Percentiles rank a stretch among this genome's conserved stretches.
Conservation (phyloP, 2,888 invertebrate species). For the Hirtodrosophila duncani region DNA sequence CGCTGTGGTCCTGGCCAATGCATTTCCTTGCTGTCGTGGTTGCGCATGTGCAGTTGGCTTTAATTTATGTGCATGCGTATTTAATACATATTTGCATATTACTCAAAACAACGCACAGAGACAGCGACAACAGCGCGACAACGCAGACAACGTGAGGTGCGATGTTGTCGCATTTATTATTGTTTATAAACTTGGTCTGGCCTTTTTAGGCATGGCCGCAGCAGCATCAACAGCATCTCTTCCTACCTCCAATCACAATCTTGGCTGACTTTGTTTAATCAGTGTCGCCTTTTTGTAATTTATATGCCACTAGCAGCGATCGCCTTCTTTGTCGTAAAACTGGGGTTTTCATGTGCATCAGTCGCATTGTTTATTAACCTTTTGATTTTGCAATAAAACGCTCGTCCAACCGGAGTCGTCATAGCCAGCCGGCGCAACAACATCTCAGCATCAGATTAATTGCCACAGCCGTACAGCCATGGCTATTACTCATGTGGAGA, state of each 20-base stretch:
- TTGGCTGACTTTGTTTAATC: conserved; percentile 42
- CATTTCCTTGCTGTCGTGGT: conserved; percentile 64
- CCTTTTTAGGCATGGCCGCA: conserved; percentile 61
- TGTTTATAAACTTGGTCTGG: conserved; percentile 62
- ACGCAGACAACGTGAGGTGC: conserved; percentile 43
- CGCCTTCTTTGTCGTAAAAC: conserved; percentile 65
- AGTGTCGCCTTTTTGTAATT: conserved; percentile 54
- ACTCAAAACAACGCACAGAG: conserved; percentile 51
- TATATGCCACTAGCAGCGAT: conserved; percentile 45
- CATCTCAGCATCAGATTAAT: conserved; percentile 53
- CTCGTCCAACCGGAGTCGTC: conserved; percentile 45
- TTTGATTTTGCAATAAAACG: conserved; percentile 55
- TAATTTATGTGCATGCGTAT: conserved; percentile 62
- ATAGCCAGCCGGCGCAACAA: conserved; percentile 16
- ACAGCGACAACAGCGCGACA: conserved; percentile 20
- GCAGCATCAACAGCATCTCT: conserved; percentile 11
- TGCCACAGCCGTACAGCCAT: conserved; percentile 39
- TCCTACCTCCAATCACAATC: conserved; percentile 1
- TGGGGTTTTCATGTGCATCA: conserved; percentile 53
- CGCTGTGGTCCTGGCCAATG: conserved; percentile 40
- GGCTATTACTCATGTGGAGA: conserved; percentile 48
- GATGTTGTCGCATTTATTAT: conserved; percentile 47
- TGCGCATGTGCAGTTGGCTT: conserved; percentile 36
- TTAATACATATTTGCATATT: conserved; percentile 66
- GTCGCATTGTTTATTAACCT: conserved; percentile 64